Conservation (phyloP, 2,888 invertebrate species). For the Troides aeacus region DNA sequence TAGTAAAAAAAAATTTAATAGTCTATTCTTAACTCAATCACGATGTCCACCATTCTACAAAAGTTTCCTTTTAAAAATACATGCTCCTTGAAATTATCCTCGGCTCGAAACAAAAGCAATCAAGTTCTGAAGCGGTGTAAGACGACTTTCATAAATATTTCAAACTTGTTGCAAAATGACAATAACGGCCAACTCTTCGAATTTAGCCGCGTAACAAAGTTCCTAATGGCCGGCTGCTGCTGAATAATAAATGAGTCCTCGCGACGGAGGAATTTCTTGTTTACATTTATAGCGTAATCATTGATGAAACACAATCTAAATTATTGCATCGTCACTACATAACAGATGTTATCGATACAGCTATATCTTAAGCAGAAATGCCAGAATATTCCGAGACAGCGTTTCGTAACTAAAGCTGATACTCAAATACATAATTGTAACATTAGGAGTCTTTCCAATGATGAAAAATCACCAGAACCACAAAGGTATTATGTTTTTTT, state of each 20-base stretch:
- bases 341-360: too few species aligned
- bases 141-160: slow-evolving; percentile 18
- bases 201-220: slow-evolving; percentile 14
- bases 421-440: too few species aligned
- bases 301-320: background rate
- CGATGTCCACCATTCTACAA: background rate
- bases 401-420: too few species aligned
- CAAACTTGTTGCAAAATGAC: slow-evolving; percentile 6
- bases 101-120: slow-evolving; percentile 6
- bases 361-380: too few species aligned
- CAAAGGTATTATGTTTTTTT: too few species aligned
- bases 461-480: too few species aligned
- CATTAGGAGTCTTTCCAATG: too few species aligned
- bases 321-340: background rate
- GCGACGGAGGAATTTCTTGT: background rate
- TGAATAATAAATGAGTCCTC: slow-evolving; percentile 11
- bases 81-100: background rate
- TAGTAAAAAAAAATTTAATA: too few species aligned
- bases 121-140: slow-evolving; percentile 13
- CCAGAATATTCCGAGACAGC: too few species aligned
- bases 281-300: background rate
- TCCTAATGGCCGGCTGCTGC: slow-evolving; percentile 11
- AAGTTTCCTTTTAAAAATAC: background rate
- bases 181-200: slow-evolving; percentile 8
- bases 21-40: too few species aligned